A percentile compares a stretch with the other conserved stretches of the same genome.
Evolutionary conservation across 30 jellyfish, hydroid and myxozoan species (phyloP).

Genomic region (Chironex yamaguchii): DNA sequence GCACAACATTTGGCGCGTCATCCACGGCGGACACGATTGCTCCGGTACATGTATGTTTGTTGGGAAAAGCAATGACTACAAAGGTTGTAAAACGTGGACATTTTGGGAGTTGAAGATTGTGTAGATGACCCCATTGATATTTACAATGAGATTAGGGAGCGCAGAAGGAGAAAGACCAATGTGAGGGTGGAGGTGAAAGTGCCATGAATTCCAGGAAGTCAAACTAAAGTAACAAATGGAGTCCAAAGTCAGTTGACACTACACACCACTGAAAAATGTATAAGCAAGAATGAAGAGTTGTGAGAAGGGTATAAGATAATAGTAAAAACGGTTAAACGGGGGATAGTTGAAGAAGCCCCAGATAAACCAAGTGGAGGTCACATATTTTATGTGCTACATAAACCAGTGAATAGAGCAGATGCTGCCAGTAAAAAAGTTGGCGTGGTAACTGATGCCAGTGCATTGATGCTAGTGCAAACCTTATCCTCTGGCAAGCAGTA

Average conservation of each 20-base stretch:
- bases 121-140: constrained; percentile 39
- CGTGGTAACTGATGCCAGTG: constrained; percentile 52
- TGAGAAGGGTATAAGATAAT: constrained; percentile 45
- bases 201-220: constrained; percentile 78
- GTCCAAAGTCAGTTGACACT: constrained; percentile 58
- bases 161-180: constrained; percentile 11
- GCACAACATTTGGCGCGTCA: constrained; percentile 55
- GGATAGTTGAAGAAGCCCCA: constrained; percentile 46
- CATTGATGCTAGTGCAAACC: too few species aligned
- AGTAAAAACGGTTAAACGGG: constrained; percentile 50
- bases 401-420: too few species aligned
- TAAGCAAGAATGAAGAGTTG: constrained; percentile 23
- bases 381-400: too few species aligned
- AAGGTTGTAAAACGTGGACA: constrained; percentile 21
- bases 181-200: constrained; percentile 67
- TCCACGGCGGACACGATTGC: constrained; percentile 41
- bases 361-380: too few species aligned
- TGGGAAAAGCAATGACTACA: neutral
- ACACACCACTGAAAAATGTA: constrained; percentile 41
- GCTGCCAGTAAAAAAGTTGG: constrained; percentile 26
- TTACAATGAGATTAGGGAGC: constrained; percentile 31
- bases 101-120: constrained; percentile 58
- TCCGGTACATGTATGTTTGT: constrained; percentile 48
- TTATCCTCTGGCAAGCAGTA: constrained; percentile 10
- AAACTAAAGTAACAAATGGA: constrained; percentile 56